These are phyloP conservation scores for Onthophagus taurus DNA, from an alignment of 1,140 invertebrate species.

Conservation along the genomic window DNA sequence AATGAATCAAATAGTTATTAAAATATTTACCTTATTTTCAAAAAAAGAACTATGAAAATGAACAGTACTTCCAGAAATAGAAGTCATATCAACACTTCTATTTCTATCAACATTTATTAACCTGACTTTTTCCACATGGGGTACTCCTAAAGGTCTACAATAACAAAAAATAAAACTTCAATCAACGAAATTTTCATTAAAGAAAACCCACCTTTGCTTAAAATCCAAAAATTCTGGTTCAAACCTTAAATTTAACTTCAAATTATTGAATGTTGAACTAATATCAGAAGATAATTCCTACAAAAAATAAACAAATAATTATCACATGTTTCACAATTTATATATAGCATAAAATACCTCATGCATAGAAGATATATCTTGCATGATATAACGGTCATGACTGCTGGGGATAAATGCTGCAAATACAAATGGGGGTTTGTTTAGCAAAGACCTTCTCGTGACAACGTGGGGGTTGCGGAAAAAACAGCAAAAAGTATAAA, in stretches of 20 bases:
- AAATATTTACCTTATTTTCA: constrained; percentile 65
- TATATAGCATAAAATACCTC: constrained; percentile 25
- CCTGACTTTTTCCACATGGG: constrained; percentile 68
- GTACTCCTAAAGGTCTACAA: constrained; percentile 70
- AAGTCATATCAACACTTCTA: constrained; percentile 68
- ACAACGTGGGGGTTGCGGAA: not conserved
- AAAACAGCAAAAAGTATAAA: constrained; percentile 1
- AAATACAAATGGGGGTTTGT: constrained; percentile 15
- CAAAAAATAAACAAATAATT: constrained; percentile 16
- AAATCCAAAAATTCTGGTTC: constrained; percentile 58
- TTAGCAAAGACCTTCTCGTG: not conserved
- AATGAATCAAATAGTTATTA: constrained; percentile 11
- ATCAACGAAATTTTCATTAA: not conserved
- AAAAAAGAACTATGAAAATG: constrained; percentile 91
- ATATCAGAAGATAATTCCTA: constrained; percentile 29
- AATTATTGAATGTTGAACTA: constrained; percentile 30
- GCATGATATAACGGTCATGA: constrained; percentile 32
- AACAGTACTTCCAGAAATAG: constrained; percentile 77
- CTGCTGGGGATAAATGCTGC: constrained; percentile 33
- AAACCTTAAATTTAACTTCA: constrained; percentile 42
- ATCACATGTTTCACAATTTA: not conserved
- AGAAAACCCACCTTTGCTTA: constrained; percentile 49
- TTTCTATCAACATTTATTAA: constrained; percentile 67
- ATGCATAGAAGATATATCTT: constrained; percentile 32
- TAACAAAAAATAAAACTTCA: not conserved